phyloP scores from a whole-genome alignment of 2,113 vertebrate species.

The Daubentonia madagascariensis region DNA sequence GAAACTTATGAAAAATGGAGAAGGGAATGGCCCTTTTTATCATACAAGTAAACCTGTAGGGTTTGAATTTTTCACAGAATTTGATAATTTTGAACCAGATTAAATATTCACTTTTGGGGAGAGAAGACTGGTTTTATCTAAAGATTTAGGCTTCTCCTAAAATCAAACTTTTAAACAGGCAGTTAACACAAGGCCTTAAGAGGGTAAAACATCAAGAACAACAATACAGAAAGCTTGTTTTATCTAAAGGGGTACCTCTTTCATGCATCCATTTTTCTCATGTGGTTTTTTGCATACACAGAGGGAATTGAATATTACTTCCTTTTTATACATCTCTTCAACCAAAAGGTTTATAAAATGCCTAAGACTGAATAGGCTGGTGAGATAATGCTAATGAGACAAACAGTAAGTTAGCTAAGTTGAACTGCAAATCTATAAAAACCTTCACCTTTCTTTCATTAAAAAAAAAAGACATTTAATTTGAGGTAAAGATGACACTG shows the following conservation, averaged over 20 bases:
- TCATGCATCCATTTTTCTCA: neutral
- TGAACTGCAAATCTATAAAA: neutral
- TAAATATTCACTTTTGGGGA: neutral
- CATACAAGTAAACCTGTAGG: too few species aligned
- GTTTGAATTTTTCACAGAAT: too few species aligned
- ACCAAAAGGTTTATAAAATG: neutral
- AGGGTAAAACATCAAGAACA: neutral
- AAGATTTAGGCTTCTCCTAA: conserved; percentile 21
- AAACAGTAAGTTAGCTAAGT: neutral
- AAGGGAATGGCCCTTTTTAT: neutral
- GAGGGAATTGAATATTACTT: neutral
- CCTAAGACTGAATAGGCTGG: neutral
- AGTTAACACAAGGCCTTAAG: neutral
- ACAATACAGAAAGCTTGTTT: conserved; percentile 29
- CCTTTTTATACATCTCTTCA: neutral
- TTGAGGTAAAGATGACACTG: neutral
- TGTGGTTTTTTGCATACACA: neutral
- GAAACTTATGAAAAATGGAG: neutral
- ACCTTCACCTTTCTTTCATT: neutral
- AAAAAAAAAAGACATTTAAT: conserved; percentile 27
- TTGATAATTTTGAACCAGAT: neutral
- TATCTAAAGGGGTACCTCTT: neutral
- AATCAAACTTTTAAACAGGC: neutral
- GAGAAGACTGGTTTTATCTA: neutral
- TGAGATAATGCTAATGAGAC: neutral